Percentiles rank a stretch among this genome's conserved stretches.
Conservation (phyloP, 2,113 vertebrate genomes). For the Furnarius figulus region DNA sequence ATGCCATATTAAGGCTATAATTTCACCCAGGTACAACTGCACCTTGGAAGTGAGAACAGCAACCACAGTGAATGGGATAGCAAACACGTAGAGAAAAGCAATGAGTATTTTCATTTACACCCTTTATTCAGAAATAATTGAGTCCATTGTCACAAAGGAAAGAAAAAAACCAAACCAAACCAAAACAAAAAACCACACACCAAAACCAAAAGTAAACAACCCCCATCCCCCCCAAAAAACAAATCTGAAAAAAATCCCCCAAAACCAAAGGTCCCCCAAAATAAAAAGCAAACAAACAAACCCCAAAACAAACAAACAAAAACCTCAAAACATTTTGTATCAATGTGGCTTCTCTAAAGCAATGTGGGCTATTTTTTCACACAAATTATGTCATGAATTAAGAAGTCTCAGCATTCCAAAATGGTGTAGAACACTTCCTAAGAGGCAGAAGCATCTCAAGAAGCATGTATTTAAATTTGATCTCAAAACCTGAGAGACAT, state of each 20-base stretch:
- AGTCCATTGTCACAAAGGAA: neutral
- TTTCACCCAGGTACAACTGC: neutral
- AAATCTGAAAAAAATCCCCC: too few species aligned
- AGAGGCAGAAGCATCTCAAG: neutral
- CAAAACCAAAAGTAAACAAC: too few species aligned
- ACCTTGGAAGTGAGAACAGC: neutral
- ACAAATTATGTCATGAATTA: neutral
- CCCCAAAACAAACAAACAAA: neutral
- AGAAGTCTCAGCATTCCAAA: neutral
- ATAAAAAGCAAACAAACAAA: too few species aligned
- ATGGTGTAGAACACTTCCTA: rapidly evolving
- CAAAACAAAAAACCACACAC: neutral
- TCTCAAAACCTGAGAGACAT: neutral
- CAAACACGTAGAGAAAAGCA: neutral
- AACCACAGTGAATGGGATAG: neutral
- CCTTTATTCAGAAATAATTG: neutral
- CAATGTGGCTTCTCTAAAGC: neutral
- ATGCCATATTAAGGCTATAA: neutral
- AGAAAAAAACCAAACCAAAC: neutral
- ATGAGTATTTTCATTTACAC: neutral
- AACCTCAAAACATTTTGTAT: neutral
- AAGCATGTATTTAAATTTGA: neutral
- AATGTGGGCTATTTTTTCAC: neutral
- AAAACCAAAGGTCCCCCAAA: too few species aligned
- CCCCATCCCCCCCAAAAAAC: neutral